These are phyloP conservation scores for Pollicipes pollicipes DNA, from an alignment of 1,140 invertebrate species.

Conservation along the genomic window DNA sequence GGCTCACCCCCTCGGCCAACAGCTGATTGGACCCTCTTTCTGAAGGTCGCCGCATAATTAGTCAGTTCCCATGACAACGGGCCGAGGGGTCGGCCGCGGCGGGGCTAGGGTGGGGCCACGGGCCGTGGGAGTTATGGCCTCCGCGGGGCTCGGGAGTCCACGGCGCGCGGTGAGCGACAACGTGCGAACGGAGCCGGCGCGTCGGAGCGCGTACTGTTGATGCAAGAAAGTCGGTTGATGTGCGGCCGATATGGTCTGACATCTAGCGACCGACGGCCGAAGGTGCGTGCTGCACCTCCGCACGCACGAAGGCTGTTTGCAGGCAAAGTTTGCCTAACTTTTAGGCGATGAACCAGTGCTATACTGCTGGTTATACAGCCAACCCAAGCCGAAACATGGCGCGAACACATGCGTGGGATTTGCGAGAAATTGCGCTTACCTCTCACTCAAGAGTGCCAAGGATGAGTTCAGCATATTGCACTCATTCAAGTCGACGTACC, in stretches of 20 bases:
- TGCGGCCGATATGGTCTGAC: not conserved
- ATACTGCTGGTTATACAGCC: no score
- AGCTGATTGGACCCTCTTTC: not conserved
- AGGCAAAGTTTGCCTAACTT: no score
- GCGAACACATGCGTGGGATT: no score
- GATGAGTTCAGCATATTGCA: no score
- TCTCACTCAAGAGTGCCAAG: no score
- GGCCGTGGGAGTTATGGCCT: not conserved
- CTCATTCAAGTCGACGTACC: no score
- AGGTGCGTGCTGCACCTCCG: not conserved
- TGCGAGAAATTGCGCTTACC: no score
- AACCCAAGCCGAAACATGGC: no score
- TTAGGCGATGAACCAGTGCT: no score
- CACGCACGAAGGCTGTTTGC: no score
- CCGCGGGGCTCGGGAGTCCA: not conserved
- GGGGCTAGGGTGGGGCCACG: not conserved
- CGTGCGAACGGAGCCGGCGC: not conserved
- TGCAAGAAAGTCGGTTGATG: not conserved
- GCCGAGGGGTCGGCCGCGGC: not conserved
- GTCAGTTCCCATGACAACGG: not conserved
- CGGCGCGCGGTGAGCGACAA: not conserved
- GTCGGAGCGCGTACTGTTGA: not conserved
- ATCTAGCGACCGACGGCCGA: not conserved
- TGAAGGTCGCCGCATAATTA: slow-evolving; percentile 1
- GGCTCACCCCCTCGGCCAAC: not conserved